Conservation (phyloP, 2,113 vertebrate species). For the Pituophis catenifer region DNA sequence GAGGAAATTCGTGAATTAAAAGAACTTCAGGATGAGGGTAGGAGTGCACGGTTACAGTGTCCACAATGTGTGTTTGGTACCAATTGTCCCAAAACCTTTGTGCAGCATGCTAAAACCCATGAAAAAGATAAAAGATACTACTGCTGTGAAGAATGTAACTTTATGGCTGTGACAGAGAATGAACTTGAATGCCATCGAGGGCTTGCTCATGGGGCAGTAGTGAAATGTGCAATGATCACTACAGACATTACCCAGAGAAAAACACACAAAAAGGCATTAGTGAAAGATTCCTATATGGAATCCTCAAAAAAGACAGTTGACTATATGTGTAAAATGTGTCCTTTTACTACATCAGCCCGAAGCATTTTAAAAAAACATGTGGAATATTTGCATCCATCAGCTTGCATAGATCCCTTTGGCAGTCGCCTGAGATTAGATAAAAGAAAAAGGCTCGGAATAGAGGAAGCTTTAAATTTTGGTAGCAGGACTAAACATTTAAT, state of each 20-base stretch:
- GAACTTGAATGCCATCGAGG: slow-evolving; percentile 81
- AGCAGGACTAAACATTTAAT: slow-evolving; percentile 69
- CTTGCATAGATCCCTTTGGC: slow-evolving; percentile 70
- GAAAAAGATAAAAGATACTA: slow-evolving; percentile 88
- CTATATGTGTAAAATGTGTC: slow-evolving; percentile 77
- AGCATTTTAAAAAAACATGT: slow-evolving; percentile 78
- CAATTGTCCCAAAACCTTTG: slow-evolving; percentile 85
- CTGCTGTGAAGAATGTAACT: slow-evolving; percentile 85
- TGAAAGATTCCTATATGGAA: slow-evolving; percentile 67
- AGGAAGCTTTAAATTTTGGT: slow-evolving; percentile 67
- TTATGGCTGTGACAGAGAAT: slow-evolving; percentile 80
- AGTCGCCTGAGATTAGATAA: slow-evolving; percentile 72
- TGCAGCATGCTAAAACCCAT: slow-evolving; percentile 82
- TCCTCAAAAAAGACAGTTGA: slow-evolving; percentile 71
- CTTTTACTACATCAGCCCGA: slow-evolving; percentile 76
- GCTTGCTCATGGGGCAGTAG: slow-evolving; percentile 75
- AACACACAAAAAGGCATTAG: slow-evolving; percentile 71
- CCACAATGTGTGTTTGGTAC: slow-evolving; percentile 81
- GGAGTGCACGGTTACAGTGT: slow-evolving; percentile 76
- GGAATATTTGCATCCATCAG: slow-evolving; percentile 75
- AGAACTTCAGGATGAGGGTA: slow-evolving; percentile 79
- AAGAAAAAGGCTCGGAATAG: slow-evolving; percentile 69
- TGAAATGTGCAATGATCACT: slow-evolving; percentile 69
- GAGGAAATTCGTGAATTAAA: slow-evolving; percentile 88
- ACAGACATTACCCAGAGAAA: slow-evolving; percentile 70